Evolutionary conservation across 2,113 vertebrate species (phyloP), one percentile per base, ranked within the genome.

Genomic region (Heterochromis multidens): DNA sequence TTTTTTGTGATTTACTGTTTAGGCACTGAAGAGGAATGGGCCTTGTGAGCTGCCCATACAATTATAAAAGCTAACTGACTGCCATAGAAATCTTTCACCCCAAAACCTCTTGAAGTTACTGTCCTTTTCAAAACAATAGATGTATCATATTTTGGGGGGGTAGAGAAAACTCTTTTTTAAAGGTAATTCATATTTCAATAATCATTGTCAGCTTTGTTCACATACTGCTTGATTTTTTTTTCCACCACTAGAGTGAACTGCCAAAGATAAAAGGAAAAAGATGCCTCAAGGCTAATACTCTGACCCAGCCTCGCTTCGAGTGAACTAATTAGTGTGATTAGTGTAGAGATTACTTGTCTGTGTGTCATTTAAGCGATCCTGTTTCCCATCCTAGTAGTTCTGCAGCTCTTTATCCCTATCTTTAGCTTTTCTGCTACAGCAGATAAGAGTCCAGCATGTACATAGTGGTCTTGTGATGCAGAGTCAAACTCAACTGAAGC

Each of bases 311-410:
- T 58, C 54, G 52, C 63, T 83, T 63, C 88, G 63, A 91, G 67
- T 87, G 80, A 89, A 89, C 82, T 88, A 89, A 94, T 95, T 90
- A 84, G 87, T 60, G 83, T 93, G 91, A 93, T 93, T 92, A 93
- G 81, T 57, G 88, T n/a, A 62, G 67, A 90, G 86, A 93, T 94
- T 91, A 87, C 84, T 83, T 40, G 85, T 91, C 85, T 87, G 83
- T 62, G 84, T 92, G 85, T 91, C 65, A 54, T 89, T 88, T 37
- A 59, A 88, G 61, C 1, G 60, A 86, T 88, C 78, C 88, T 89
- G 86, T 91, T 93, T 93, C 88, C 61, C 79, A 29, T 92, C 86
- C 60, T 11, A 27, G 61, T 49, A 87, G 86, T 84, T 35, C 82
- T 90, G 60, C 9, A 74, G 80, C 81, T 90, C 60, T 87, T 93